Evolutionary conservation across 2,888 invertebrate species (phyloP).

Genomic region (Homarus gammarus): DNA sequence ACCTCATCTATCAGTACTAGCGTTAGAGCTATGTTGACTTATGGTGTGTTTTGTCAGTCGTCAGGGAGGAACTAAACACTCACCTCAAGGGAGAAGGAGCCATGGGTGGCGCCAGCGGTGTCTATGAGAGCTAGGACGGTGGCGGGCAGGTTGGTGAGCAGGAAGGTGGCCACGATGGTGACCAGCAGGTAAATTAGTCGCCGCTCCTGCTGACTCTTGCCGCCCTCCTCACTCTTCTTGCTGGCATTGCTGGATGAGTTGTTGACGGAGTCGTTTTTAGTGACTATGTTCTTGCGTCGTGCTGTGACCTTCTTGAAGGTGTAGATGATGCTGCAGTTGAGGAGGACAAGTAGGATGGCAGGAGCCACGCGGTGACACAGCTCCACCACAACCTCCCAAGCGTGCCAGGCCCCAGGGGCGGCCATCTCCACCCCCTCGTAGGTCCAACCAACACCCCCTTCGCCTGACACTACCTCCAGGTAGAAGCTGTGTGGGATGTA

Average conservation of each 20-base stretch:
- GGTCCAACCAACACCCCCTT: slow-evolving; percentile 46
- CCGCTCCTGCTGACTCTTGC: slow-evolving; percentile 78
- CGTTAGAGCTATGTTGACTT: neutral
- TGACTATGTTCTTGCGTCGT: neutral
- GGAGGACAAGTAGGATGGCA: slow-evolving; percentile 80
- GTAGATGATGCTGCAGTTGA: slow-evolving; percentile 80
- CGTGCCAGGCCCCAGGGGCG: slow-evolving; percentile 78
- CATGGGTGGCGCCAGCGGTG: slow-evolving; percentile 78
- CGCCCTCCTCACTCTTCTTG: slow-evolving; percentile 1
- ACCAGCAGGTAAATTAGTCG: slow-evolving; percentile 80
- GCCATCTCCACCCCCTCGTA: slow-evolving; percentile 77
- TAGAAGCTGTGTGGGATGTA: slow-evolving; percentile 78
- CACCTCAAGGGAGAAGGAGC: slow-evolving; percentile 65
- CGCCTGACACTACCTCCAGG: slow-evolving; percentile 29
- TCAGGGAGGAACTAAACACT: neutral
- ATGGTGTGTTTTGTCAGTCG: neutral
- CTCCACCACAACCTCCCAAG: slow-evolving; percentile 79
- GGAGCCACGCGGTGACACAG: slow-evolving; percentile 80
- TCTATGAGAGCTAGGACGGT: slow-evolving; percentile 80
- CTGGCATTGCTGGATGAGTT: neutral
- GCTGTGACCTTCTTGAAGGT: slow-evolving; percentile 79
- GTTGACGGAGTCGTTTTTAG: neutral
- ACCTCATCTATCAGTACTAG: neutral
- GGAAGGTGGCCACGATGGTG: slow-evolving; percentile 80
- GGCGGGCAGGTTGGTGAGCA: slow-evolving; percentile 81